phyloP scores from a whole-genome alignment of 2,113 vertebrate genomes.

The Sylvia atricapilla region DNA sequence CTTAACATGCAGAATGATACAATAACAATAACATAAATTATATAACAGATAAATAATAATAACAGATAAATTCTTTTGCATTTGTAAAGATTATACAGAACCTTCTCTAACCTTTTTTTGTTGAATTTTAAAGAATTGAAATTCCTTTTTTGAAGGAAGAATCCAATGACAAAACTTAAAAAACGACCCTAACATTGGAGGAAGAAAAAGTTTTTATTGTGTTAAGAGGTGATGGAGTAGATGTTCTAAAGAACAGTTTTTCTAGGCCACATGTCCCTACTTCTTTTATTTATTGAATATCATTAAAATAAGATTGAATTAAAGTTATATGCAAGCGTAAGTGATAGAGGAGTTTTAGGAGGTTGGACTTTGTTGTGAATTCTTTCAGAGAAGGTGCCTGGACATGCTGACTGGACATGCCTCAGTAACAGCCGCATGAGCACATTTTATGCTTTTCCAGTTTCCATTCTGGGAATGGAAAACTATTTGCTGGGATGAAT shows the following conservation, averaged over 20 bases:
- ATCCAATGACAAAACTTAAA: not conserved
- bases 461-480: not conserved
- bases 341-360: not conserved
- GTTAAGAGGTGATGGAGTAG: not conserved
- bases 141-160: not conserved
- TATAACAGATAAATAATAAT: too few species aligned
- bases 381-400: not conserved
- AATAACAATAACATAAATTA: too few species aligned
- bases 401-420: not conserved
- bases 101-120: not conserved
- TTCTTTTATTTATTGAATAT: not conserved
- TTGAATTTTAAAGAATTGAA: not conserved
- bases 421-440: not conserved
- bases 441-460: not conserved
- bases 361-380: not conserved
- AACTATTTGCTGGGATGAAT: not conserved
- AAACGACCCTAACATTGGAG: accelerated
- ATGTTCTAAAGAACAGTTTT: not conserved
- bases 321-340: not conserved
- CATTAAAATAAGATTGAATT: not conserved
- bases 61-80: not conserved
- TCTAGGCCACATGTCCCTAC: not conserved
- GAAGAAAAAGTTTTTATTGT: not conserved
- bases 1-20: not conserved
- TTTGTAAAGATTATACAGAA: not conserved